phyloP scores from a whole-genome alignment of 2,888 invertebrate genomes.

The Minunthozetes semirufus region DNA sequence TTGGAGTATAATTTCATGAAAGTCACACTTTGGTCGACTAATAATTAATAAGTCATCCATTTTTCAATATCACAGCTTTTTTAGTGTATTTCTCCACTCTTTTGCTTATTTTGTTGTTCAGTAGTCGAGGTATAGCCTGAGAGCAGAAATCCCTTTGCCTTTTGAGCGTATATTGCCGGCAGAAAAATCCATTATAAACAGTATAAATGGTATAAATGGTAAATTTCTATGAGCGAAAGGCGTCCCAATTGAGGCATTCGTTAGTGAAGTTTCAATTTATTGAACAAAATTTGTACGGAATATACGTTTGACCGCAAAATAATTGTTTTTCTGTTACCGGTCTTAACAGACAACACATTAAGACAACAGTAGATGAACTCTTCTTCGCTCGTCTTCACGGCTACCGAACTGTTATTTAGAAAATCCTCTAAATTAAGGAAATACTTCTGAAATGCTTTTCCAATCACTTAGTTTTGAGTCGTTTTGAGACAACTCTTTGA shows the following conservation, averaged over 20 bases:
- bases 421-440: neutral
- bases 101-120: no score
- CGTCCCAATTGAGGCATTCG: neutral
- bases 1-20: neutral
- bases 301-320: neutral
- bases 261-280: slow-evolving; percentile 9
- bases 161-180: neutral
- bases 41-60: slow-evolving; percentile 6
- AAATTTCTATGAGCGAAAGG: slow-evolving; percentile 2
- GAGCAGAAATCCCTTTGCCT: neutral
- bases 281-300: neutral
- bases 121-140: neutral
- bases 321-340: neutral
- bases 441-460: no score
- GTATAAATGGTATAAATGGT: neutral
- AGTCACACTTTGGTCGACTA: slow-evolving; percentile 6
- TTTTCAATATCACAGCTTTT: slow-evolving; percentile 3
- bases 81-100: no score
- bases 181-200: slow-evolving; percentile 18
- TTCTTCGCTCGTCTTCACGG: no score
- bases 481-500: neutral
- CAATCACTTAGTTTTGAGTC: neutral
- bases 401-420: neutral
- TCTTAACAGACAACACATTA: neutral
- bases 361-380: neutral